phyloP scores from a whole-genome alignment of 2,113 vertebrate genomes.

The Butorides virescens region DNA sequence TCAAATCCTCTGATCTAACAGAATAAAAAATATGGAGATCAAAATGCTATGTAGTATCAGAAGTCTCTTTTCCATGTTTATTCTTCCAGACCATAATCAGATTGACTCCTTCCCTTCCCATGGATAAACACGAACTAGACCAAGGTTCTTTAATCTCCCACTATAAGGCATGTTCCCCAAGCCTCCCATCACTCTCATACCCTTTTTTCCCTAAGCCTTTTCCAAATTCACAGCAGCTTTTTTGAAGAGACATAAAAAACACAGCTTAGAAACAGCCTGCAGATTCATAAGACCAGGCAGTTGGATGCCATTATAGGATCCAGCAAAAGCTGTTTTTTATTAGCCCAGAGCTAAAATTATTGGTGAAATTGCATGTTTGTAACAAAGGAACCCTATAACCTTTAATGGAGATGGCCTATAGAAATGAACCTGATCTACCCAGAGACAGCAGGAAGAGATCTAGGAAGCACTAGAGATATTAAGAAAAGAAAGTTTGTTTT shows the following conservation, averaged over 20 bases:
- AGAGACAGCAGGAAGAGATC: not conserved
- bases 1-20: constrained; percentile 18
- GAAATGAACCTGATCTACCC: not conserved
- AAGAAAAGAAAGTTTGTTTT: not conserved
- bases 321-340: not conserved
- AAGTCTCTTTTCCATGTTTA: not conserved
- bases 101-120: not conserved
- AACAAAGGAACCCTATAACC: not conserved
- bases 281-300: not conserved
- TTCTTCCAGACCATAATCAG: not conserved
- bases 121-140: not conserved
- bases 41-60: not conserved
- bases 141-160: not conserved
- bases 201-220: not conserved
- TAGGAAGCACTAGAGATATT: not conserved
- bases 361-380: not conserved
- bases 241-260: not conserved
- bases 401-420: not conserved
- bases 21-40: constrained; percentile 1
- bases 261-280: not conserved
- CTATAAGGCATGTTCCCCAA: not conserved
- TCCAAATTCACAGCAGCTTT: not conserved
- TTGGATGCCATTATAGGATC: not conserved
- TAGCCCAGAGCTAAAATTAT: not conserved
- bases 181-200: not conserved